Evolutionary conservation across 2,888 invertebrate species (phyloP).

Genomic region (Bombyx huttoni): DNA sequence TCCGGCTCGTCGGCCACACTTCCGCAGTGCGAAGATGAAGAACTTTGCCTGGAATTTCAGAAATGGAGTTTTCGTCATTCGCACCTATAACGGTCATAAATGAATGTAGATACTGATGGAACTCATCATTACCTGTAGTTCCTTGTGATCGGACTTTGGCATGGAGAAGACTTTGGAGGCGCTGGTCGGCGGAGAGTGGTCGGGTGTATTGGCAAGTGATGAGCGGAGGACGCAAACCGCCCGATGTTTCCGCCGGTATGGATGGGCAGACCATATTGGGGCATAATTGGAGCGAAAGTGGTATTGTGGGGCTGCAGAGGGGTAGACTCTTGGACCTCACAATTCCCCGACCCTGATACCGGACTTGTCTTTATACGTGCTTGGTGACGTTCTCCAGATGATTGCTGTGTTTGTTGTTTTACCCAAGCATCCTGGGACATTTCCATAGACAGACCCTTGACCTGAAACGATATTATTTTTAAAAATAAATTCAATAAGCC

Average conservation of each 20-base stretch:
- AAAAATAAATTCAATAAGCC: not conserved
- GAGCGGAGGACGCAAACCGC: slow-evolving; percentile 59
- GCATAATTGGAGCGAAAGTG: slow-evolving; percentile 58
- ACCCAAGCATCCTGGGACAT: slow-evolving; percentile 67
- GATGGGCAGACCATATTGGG: slow-evolving; percentile 49
- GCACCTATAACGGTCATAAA: too few species aligned
- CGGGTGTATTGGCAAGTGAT: slow-evolving; percentile 74
- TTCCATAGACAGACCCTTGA: slow-evolving; percentile 62
- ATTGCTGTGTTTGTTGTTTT: slow-evolving; percentile 60
- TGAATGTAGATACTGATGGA: not conserved
- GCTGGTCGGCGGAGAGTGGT: slow-evolving; percentile 55
- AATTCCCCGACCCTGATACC: slow-evolving; percentile 53
- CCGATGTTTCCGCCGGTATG: slow-evolving; percentile 57
- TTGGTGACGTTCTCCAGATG: slow-evolving; percentile 49
- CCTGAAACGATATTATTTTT: not conserved
- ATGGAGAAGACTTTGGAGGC: slow-evolving; percentile 64
- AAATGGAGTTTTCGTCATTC: too few species aligned
- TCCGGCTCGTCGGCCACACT: slow-evolving; percentile 65
- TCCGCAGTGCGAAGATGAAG: slow-evolving; percentile 67
- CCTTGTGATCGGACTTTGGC: slow-evolving; percentile 67
- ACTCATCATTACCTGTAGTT: slow-evolving; percentile 56
- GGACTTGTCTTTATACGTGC: slow-evolving; percentile 62
- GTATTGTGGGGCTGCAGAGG: slow-evolving; percentile 46
- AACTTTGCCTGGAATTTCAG: slow-evolving; percentile 50
- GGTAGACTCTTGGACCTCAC: slow-evolving; percentile 74